These are phyloP conservation scores for Diplodus puntazzo DNA, from an alignment of 2,797 vertebrate species.

Conservation along the genomic window DNA sequence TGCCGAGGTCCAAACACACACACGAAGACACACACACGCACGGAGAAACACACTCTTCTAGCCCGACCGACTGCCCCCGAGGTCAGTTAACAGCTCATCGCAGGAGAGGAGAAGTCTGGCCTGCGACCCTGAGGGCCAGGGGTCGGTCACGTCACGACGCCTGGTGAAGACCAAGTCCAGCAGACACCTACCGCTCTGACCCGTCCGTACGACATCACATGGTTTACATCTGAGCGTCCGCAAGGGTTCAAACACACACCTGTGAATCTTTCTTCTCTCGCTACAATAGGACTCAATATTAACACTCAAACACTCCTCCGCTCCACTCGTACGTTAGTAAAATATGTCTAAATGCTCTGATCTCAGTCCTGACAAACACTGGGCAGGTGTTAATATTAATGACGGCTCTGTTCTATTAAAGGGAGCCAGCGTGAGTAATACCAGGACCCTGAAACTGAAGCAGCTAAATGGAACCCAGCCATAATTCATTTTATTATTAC, in stretches of 20 bases:
- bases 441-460: not conserved
- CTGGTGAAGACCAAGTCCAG: conserved; percentile 48
- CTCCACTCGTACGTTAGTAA: not conserved
- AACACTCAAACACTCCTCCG: not conserved
- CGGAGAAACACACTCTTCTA: conserved; percentile 39
- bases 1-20: conserved; percentile 51
- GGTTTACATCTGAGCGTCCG: not conserved
- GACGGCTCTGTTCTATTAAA: not conserved
- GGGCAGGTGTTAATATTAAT: not conserved
- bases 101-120: conserved; percentile 68
- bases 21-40: conserved; percentile 8
- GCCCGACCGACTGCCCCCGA: conserved; percentile 54
- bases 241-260: too few species aligned
- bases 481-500: not conserved
- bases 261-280: too few species aligned
- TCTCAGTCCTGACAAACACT: not conserved
- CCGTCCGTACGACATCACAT: not conserved
- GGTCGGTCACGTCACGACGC: conserved; percentile 44
- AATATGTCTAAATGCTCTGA: not conserved
- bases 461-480: not conserved
- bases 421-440: not conserved
- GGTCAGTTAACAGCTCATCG: conserved; percentile 76
- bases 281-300: not conserved
- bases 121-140: conserved; percentile 55
- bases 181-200: conserved; percentile 37